Evolutionary conservation across 2,888 invertebrate species (phyloP), one percentile per base, ranked within the genome.

Genomic region (Cheilosia vulpina): DNA sequence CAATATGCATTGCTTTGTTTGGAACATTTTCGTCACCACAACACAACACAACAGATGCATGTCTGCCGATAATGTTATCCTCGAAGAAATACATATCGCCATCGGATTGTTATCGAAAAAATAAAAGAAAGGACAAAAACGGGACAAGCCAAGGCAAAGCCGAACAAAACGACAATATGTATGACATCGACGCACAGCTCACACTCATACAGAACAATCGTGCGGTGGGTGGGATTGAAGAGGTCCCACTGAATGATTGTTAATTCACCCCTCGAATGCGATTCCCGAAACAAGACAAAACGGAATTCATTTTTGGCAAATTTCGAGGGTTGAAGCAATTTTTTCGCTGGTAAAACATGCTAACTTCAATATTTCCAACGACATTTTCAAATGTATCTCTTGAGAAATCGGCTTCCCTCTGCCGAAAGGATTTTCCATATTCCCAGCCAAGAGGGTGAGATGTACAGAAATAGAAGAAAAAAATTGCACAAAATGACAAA

Each of bases 41-140:
- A 85, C 50, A 85, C 81, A 85, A 81, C 85, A 85, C 81, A 85
- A 85, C 85, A 85, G 85, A 85, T 85, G 85, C 77, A 85, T 72
- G 72, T 65, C 79, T 57, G 53, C 34, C 34, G 72, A 79, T 81
- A 85, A 85, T 81, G 62, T 81, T 68, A 55, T 21, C 57, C 66
- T 21, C 34, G 27, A 72, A 68, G 57, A 60, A 63, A 57, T 15
- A 52, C 13, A 52, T 38, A 45, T 73, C 63, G 34, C 43, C 34
- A 11, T 55, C 19, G 63, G 66, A 81, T 85, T 75, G 68, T 71
- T 63, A 83, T 83, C 73, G 72, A 69, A 55, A 65, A 47, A 55
- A 24, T 58, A 62, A 65, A 47, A 27, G 9, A 13, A 45, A 52
- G 43, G n/a, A n/a, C n/a, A 17, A 15, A 55, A 50, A 62, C 52